Base-by-base conservation (phyloP, 2,113 vertebrate species). In the Dryoscopus gambensis region DNA sequence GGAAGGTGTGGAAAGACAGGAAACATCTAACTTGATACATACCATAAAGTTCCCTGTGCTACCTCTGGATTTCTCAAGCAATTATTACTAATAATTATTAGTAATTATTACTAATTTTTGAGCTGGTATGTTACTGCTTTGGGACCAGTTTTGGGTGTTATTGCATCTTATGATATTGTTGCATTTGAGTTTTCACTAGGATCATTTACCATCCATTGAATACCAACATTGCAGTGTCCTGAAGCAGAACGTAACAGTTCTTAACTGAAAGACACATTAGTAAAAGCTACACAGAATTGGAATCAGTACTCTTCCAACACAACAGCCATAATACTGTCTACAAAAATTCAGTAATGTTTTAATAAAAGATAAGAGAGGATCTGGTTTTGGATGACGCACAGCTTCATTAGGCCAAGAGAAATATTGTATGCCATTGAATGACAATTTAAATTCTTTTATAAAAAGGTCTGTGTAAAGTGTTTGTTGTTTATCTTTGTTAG, bases 71-170 rank as follows among this genome's bases (percentile, higher is more conserved):
- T 67, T 23, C 27, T 68, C 52, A 75, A 75, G n/a, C 3, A 62
- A 23, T n/a, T 79, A 19, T 13, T 49, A 40, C 9, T 35, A 15
- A 44, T 31, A 59, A 42, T 18, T 35, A 47, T 46, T 40, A 40
- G 18, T 8, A 74, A 10, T 55, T 39, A 7, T 21, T 67, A 8
- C 24, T 12, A 15, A 33, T 67, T 80, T 57, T n/a, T 25, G 39
- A 46, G 55, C 5, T 10, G 3, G 0, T 22, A 4, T 37, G 1
- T 87, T 76, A 20, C 28, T 67, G 2, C 7, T 40, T 85, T 49
- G 31, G 27, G 17, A 37, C 15, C 17, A n/a, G 15, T 40, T 74
- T 67, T 57, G 16, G 3, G 9, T 44, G 11, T 30, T 65, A 8
- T 40, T 79, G 8, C 13, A 14, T 70, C 6, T 65, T 68, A 8